A percentile compares a stretch with the other conserved stretches of the same genome.
phyloP scores from a whole-genome alignment of 2,797 vertebrate genomes.

The Pteropus rufus region DNA sequence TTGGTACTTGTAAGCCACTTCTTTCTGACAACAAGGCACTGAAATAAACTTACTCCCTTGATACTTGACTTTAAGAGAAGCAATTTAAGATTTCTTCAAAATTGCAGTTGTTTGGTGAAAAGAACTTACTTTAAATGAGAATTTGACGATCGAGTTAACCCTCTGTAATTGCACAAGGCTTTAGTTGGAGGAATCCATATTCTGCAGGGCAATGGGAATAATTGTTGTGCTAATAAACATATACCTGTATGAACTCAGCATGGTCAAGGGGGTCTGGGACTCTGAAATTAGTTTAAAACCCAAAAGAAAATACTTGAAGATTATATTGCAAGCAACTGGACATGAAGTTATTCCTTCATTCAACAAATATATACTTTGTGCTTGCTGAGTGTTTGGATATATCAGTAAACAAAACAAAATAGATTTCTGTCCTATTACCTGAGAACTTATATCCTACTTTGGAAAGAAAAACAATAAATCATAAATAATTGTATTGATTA shows the following conservation, averaged over 20 bases:
- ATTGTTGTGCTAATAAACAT: not conserved
- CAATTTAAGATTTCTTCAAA: constrained; percentile 38
- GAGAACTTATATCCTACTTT: not conserved
- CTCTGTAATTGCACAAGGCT: not conserved
- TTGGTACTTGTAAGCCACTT: not conserved
- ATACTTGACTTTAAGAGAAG: constrained; percentile 39
- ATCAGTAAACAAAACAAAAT: not conserved
- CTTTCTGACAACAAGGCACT: constrained; percentile 1
- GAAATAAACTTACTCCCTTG: not conserved
- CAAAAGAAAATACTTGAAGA: constrained; percentile 19
- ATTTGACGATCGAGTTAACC: not conserved
- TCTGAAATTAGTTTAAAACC: not conserved
- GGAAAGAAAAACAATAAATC: not conserved
- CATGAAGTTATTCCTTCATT: not conserved
- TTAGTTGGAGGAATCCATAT: not conserved
- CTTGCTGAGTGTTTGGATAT: not conserved
- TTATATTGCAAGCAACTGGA: not conserved
- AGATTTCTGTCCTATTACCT: not conserved
- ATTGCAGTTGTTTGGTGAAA: not conserved
- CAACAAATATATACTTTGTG: not conserved
- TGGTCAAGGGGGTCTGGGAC: not conserved
- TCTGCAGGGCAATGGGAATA: not conserved
- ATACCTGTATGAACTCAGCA: not conserved
- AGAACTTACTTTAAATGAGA: constrained; percentile 37
- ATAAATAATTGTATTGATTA: not conserved